Conservation (phyloP, 2,888 invertebrate genomes). For the Protodeltote pygarga region DNA sequence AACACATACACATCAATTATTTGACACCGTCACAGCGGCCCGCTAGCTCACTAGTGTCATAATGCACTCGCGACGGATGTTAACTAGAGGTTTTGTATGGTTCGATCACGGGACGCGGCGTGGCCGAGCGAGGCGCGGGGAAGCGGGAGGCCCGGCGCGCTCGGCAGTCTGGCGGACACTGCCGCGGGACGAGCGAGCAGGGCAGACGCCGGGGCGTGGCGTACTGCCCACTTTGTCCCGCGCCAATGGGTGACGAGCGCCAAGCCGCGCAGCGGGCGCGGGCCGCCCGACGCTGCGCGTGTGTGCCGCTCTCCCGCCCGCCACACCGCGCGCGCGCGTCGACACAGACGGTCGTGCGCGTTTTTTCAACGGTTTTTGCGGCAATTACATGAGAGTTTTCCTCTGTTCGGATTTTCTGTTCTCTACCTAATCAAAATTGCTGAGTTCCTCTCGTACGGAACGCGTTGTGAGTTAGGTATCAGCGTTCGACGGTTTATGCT, state of each 20-base stretch:
- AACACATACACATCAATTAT: constrained; percentile 82
- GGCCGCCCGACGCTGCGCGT: constrained; percentile 44
- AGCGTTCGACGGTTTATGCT: constrained; percentile 47
- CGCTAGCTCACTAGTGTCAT: constrained; percentile 87
- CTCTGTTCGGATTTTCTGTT: constrained; percentile 72
- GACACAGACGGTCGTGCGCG: constrained; percentile 67
- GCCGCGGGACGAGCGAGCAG: constrained; percentile 72
- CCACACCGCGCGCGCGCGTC: constrained; percentile 72
- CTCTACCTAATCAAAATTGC: constrained; percentile 72
- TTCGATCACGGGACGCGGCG: constrained; percentile 78
- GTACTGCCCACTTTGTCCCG: constrained; percentile 54
- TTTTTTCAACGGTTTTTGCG: constrained; percentile 68
- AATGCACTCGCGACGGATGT: constrained; percentile 83
- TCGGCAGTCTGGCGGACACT: constrained; percentile 86
- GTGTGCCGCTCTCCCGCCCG: constrained; percentile 50
- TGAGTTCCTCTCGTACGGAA: constrained; percentile 69
- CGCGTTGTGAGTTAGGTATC: constrained; percentile 57
- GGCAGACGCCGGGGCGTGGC: constrained; percentile 75
- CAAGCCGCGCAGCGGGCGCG: constrained; percentile 39
- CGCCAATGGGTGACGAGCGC: constrained; percentile 51
- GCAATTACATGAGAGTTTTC: constrained; percentile 75
- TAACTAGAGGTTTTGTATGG: constrained; percentile 66
- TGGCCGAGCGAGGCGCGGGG: constrained; percentile 86
- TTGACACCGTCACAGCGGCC: constrained; percentile 85
- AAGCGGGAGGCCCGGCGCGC: constrained; percentile 87